Conservation (phyloP, 1,140 invertebrate species). For the Amyelois transitella region DNA sequence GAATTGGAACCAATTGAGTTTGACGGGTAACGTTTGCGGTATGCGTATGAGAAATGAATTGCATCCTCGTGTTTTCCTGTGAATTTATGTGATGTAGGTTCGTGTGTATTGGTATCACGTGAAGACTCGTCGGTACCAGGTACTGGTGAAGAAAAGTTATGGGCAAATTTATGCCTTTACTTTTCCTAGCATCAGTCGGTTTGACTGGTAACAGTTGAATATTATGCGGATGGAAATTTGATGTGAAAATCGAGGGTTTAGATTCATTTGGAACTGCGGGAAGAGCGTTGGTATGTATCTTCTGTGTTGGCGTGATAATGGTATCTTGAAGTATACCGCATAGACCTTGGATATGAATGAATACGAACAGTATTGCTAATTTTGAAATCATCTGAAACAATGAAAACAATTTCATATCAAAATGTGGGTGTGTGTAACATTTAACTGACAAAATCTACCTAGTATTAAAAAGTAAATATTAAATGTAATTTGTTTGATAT, state of each 20-base stretch:
- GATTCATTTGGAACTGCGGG: neutral
- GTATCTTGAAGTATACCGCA: slow-evolving; percentile 2
- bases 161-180: slow-evolving; percentile 36
- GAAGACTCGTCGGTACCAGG: slow-evolving; percentile 27
- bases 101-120: slow-evolving; percentile 36
- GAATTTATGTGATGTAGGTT: slow-evolving; percentile 25
- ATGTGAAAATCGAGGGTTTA: neutral
- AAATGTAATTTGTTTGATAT: no score
- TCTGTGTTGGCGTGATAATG: neutral
- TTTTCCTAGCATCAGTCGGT: slow-evolving; percentile 21
- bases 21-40: slow-evolving; percentile 32
- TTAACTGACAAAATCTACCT: neutral
- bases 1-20: slow-evolving; percentile 26
- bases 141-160: slow-evolving; percentile 29
- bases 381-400: slow-evolving; percentile 20
- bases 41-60: slow-evolving; percentile 27
- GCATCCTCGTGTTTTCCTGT: slow-evolving; percentile 28
- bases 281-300: neutral
- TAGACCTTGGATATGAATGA: slow-evolving; percentile 9
- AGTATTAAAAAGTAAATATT: no score
- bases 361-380: slow-evolving; percentile 14
- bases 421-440: neutral
- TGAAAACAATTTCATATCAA: neutral
- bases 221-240: neutral
- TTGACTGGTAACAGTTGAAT: slow-evolving; percentile 1